Conservation (phyloP, 2,797 vertebrate genomes). For the Cetoscarus ocellatus region DNA sequence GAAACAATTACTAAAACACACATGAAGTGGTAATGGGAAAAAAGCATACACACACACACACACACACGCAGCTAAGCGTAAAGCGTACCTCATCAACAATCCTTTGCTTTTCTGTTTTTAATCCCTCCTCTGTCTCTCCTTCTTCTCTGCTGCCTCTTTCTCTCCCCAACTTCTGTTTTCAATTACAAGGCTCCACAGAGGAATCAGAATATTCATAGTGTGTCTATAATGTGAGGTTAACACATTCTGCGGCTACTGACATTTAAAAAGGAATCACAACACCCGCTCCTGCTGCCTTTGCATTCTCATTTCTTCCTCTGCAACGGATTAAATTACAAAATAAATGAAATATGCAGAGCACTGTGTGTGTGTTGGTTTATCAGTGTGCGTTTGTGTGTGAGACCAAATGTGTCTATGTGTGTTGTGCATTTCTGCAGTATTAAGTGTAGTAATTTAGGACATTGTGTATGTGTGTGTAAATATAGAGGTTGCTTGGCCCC, state of each 20-base stretch:
- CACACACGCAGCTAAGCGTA: slow-evolving; percentile 46
- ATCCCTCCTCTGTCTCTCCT: slow-evolving; percentile 32
- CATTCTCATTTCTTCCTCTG: slow-evolving; percentile 81
- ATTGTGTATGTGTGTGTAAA: slow-evolving; percentile 34
- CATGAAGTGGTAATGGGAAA: slow-evolving; percentile 62
- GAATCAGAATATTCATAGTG: slow-evolving; percentile 77
- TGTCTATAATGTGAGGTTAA: slow-evolving; percentile 79
- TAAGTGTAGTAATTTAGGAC: slow-evolving; percentile 60
- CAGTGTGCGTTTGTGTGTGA: slow-evolving; percentile 19
- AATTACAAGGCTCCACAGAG: slow-evolving; percentile 70
- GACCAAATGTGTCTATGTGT: slow-evolving; percentile 36
- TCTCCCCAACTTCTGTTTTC: slow-evolving; percentile 67
- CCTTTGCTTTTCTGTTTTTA: slow-evolving; percentile 30
- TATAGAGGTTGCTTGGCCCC: slow-evolving; percentile 84
- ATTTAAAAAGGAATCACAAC: slow-evolving; percentile 92
- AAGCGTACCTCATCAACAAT: slow-evolving; percentile 63
- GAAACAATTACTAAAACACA: slow-evolving; percentile 83
- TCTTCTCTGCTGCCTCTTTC: slow-evolving; percentile 27
- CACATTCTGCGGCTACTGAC: slow-evolving; percentile 83
- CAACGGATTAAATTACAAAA: slow-evolving; percentile 95
- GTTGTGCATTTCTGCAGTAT: slow-evolving; percentile 54
- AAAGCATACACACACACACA: slow-evolving; percentile 24
- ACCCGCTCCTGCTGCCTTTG: slow-evolving; percentile 76
- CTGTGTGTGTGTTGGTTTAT: slow-evolving; percentile 24
- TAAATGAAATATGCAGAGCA: slow-evolving; percentile 94